Percentiles rank a stretch among this genome's conserved stretches.
phyloP scores from a whole-genome alignment of 2,888 invertebrate species.

The Lepas anatifera region DNA sequence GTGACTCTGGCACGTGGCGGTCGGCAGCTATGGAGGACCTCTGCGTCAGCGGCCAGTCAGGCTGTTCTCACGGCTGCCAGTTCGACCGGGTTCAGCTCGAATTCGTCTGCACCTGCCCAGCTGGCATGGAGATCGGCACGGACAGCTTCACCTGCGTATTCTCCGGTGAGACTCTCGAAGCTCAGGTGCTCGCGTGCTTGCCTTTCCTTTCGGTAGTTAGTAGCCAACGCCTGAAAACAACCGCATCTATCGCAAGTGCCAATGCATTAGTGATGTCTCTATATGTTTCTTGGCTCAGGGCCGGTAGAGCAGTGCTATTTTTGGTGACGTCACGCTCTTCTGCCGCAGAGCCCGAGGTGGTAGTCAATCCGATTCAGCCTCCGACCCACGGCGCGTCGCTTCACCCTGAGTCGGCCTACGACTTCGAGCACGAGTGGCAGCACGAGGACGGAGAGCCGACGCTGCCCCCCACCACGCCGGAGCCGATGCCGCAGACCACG shows the following conservation, averaged over 20 bases:
- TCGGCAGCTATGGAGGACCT: too few relatives aligned
- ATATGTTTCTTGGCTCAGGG: not conserved
- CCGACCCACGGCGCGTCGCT: not conserved
- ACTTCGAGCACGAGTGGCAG: not conserved
- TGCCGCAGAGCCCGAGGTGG: too few relatives aligned
- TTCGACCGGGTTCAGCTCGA: not conserved
- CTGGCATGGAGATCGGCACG: not conserved
- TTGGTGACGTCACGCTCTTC: too few relatives aligned
- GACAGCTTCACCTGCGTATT: not conserved
- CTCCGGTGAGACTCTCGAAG: too few relatives aligned
- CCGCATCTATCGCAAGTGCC: too few relatives aligned
- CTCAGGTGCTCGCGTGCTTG: too few relatives aligned
- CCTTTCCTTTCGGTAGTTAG: too few relatives aligned
- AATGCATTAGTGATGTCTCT: not conserved
- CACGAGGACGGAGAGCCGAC: not conserved
- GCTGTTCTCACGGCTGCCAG: not conserved
- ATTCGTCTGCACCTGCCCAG: not conserved
- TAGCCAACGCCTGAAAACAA: too few relatives aligned
- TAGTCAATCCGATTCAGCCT: not conserved
- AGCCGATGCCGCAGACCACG: not conserved
- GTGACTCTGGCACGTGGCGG: too few relatives aligned
- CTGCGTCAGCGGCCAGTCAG: not conserved
- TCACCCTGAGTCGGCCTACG: not conserved
- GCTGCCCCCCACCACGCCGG: too few relatives aligned
- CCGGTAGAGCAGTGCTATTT: too few relatives aligned